These are phyloP conservation scores for Tragelaphus imberbis DNA, from an alignment of 2,113 vertebrate species.

Conservation along the genomic window DNA sequence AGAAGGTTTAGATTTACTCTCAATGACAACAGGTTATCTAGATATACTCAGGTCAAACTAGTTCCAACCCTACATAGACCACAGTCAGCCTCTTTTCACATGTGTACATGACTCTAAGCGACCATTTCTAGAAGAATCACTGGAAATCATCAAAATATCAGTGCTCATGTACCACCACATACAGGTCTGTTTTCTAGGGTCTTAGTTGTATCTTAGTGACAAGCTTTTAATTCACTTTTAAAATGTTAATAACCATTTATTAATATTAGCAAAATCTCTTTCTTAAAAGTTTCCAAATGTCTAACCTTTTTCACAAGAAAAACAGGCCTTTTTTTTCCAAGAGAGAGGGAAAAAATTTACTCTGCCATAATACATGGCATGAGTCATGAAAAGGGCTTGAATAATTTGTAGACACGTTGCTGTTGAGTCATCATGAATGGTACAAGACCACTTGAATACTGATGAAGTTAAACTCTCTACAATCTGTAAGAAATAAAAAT, in stretches of 20 bases:
- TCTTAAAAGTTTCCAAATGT: constrained; percentile 45
- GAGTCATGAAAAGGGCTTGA: constrained; percentile 48
- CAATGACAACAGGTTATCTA: not conserved
- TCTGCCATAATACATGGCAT: constrained; percentile 43
- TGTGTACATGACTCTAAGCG: not conserved
- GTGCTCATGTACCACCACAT: not conserved
- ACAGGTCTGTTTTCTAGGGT: not conserved
- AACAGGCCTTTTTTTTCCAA: not conserved
- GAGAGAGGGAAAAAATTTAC: constrained; percentile 44
- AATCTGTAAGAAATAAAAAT: constrained; percentile 59
- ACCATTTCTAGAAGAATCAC: not conserved
- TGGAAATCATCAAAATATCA: not conserved
- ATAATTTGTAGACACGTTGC: constrained; percentile 25
- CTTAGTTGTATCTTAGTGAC: not conserved
- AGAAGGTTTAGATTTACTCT: not conserved
- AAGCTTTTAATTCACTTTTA: constrained; percentile 50
- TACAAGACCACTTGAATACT: constrained; percentile 44
- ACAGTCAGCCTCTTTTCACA: not conserved
- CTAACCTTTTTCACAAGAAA: constrained; percentile 40
- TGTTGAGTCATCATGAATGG: constrained; percentile 61
- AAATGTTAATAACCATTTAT: constrained; percentile 38
- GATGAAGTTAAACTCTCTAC: constrained; percentile 46
- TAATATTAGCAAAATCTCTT: constrained; percentile 42
- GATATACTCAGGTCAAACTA: not conserved
- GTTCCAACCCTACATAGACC: not conserved